These are phyloP conservation scores for Marisa cornuarietis DNA, from an alignment of 1,140 invertebrate species.

Conservation along the genomic window DNA sequence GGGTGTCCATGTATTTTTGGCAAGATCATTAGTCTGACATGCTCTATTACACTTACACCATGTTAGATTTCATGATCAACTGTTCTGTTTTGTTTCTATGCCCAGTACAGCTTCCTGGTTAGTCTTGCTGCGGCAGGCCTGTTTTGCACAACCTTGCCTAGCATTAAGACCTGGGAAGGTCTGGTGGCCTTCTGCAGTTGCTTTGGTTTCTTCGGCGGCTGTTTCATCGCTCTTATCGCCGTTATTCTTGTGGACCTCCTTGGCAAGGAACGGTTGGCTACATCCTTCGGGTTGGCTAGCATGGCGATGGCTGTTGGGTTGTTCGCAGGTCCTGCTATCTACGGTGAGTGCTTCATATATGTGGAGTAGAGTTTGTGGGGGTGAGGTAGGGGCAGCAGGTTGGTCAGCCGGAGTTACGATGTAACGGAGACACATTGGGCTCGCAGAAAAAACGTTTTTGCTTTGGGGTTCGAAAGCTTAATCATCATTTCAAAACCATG, in stretches of 20 bases:
- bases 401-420: too few species aligned
- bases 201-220: slow-evolving; percentile 36
- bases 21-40: too few species aligned
- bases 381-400: too few species aligned
- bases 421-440: too few species aligned
- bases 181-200: slow-evolving; percentile 21
- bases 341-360: slow-evolving; percentile 24
- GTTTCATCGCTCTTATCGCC: slow-evolving; percentile 34
- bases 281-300: slow-evolving; percentile 30
- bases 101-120: slow-evolving; percentile 17
- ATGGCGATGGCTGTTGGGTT: slow-evolving; percentile 27
- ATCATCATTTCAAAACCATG: too few species aligned
- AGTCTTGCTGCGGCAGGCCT: slow-evolving; percentile 10
- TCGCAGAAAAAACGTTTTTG: too few species aligned
- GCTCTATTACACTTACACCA: too few species aligned
- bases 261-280: slow-evolving; percentile 34
- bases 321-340: slow-evolving; percentile 28
- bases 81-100: too few species aligned
- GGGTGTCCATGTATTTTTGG: too few species aligned
- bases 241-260: slow-evolving; percentile 35
- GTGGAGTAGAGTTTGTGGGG: not conserved
- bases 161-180: slow-evolving; percentile 17
- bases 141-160: slow-evolving; percentile 16
- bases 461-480: too few species aligned
- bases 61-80: too few species aligned